Base-by-base conservation (phyloP, 37 sponge, comb jelly and placozoan genomes). In the Axinella damicornis region DNA sequence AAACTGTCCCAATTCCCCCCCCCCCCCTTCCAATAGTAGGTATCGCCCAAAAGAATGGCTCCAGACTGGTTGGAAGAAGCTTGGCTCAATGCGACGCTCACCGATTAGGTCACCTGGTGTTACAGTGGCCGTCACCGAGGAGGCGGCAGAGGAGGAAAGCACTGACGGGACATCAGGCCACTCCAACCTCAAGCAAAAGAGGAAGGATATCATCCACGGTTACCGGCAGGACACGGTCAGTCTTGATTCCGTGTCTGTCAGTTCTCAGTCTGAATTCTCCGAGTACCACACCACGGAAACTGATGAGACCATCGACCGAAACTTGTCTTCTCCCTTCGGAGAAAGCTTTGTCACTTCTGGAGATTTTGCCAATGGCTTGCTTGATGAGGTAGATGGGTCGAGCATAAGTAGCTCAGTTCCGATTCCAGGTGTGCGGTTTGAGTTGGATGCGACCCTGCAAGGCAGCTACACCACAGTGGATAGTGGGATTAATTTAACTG, bases 201-300 rank as follows among this genome's bases (percentile, higher is more conserved):
- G 61, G 14, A 60, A 22, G n/a, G 59, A 24, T 35, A 59, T 56
- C 19, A 76, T 76, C 0, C 39, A 35, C 15, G 41, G 71, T 39
- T 74, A 53, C 57, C 41, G 27, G 0, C 79, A 64, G 13, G 79
- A 78, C 37, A 37, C 65, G 5, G 66, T 62, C 19, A 78, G 79
- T 37, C n/a, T 55, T 57, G 82, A 82, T 19, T 82, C 82, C 31
- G 61, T 59, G 30, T 82, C 82, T 1, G 62, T 82, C 61, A 71
- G 72, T 27, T 82, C 82, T 16, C 18, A n/a, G 21, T 82, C 82
- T 1, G 82, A 82, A 63, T 57, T 71, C 39, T 82, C 82, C 20
- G 63, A 22, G 37, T 34, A 11, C 20, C 68, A 31, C 33, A 67
- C 68, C 2, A 46, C 68, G 9, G 63, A 25, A 13, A 61, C 63